A percentile compares a stretch with the other conserved stretches of the same genome.
phyloP scores from a whole-genome alignment of 2,113 vertebrate species.

The Podarcis cretensis region DNA sequence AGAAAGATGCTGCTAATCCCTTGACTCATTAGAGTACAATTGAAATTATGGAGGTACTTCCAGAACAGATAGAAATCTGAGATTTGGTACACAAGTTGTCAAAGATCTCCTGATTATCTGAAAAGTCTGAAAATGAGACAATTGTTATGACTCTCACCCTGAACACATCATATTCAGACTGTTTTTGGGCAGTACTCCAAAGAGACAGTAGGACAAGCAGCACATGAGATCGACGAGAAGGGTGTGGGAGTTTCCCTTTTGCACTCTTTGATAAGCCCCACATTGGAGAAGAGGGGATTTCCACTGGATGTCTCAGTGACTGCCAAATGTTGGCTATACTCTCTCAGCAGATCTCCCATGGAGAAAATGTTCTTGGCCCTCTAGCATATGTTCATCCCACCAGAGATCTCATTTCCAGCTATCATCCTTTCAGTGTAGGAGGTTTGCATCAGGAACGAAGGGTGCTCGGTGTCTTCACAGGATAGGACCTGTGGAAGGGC shows the following conservation, averaged over 20 bases:
- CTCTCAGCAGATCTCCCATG: background rate
- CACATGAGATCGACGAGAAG: background rate
- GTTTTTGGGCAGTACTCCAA: background rate
- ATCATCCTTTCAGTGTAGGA: background rate
- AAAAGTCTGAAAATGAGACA: background rate
- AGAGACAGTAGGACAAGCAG: background rate
- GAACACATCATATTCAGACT: background rate
- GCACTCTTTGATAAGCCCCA: background rate
- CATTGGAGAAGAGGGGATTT: conserved; percentile 20
- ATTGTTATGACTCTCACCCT: background rate
- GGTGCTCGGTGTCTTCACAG: background rate
- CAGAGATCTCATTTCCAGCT: background rate
- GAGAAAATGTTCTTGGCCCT: background rate
- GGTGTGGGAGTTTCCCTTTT: background rate
- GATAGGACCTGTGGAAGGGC: conserved; percentile 29
- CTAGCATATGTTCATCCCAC: background rate
- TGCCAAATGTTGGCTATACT: background rate
- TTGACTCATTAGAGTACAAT: background rate
- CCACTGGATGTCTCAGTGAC: background rate
- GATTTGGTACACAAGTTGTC: background rate
- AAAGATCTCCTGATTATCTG: background rate
- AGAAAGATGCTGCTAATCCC: background rate
- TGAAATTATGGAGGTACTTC: background rate
- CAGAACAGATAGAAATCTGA: background rate
- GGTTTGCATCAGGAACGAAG: background rate